phyloP scores from a whole-genome alignment of 2,797 vertebrate genomes.

The Acanthurus lineatus region DNA sequence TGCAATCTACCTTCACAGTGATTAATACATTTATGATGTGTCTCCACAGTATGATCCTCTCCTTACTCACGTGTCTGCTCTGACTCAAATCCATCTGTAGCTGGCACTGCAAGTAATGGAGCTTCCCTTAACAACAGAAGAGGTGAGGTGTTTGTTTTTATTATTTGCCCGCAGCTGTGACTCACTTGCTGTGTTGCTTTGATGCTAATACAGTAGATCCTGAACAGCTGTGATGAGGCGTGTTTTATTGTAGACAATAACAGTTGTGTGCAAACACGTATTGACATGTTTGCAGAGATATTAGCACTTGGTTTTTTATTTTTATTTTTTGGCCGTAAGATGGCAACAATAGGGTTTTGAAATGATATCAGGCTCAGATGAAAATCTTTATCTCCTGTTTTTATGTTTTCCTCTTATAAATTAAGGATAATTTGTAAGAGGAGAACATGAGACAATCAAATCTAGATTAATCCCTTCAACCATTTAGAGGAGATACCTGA shows the following conservation, averaged over 20 bases:
- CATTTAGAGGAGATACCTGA: too few relatives aligned
- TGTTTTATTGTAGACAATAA: neutral
- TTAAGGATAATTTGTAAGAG: too few relatives aligned
- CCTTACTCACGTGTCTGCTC: conserved; percentile 50
- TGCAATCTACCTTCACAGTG: conserved; percentile 31
- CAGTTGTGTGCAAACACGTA: conserved; percentile 22
- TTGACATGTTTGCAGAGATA: conserved; percentile 31
- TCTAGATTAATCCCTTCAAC: too few relatives aligned
- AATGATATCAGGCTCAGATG: neutral
- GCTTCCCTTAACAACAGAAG: neutral
- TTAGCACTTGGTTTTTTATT: neutral
- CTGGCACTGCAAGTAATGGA: conserved; percentile 25
- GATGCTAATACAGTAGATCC: conserved; percentile 5
- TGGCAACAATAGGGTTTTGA: neutral
- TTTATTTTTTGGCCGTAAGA: neutral
- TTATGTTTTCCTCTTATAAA: neutral
- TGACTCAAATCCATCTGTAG: conserved; percentile 50
- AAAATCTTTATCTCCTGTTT: neutral
- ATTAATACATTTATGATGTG: conserved; percentile 31
- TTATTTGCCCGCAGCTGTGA: conserved; percentile 34
- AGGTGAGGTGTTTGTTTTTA: conserved; percentile 7
- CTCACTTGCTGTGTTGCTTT: conserved; percentile 36
- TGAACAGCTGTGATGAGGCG: conserved; percentile 53
- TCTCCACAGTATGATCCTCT: conserved; percentile 21
- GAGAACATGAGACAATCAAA: too few relatives aligned